phyloP scores from a whole-genome alignment of 2,797 vertebrate genomes.

The Danionella dracula region DNA sequence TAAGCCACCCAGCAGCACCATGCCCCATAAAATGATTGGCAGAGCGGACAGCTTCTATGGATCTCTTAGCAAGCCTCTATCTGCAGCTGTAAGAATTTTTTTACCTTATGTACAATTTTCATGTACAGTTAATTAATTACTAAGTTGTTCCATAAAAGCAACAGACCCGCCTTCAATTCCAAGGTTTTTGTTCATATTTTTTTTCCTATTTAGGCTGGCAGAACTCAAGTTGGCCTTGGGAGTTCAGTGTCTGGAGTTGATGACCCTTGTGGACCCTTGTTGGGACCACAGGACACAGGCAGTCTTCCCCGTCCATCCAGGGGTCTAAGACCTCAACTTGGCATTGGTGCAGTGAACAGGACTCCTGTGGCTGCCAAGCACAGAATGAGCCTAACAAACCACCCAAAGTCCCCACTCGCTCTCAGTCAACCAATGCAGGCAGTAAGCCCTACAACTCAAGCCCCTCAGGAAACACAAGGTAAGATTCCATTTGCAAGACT shows the following conservation, averaged over 20 bases:
- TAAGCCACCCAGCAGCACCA: constrained; percentile 76
- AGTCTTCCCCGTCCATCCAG: constrained; percentile 83
- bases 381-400: constrained; percentile 76
- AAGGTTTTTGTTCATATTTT: not conserved
- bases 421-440: constrained; percentile 75
- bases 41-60: constrained; percentile 76
- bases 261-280: constrained; percentile 55
- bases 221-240: constrained; percentile 51
- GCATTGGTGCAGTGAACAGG: constrained; percentile 78
- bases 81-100: constrained; percentile 56
- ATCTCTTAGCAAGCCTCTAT: constrained; percentile 63
- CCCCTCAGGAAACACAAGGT: constrained; percentile 61
- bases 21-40: constrained; percentile 72
- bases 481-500: not conserved
- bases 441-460: constrained; percentile 67
- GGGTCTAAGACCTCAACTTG: constrained; percentile 79
- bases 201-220: constrained; percentile 51
- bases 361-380: constrained; percentile 73
- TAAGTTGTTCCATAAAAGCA: no score
- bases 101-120: not conserved
- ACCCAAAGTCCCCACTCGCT: constrained; percentile 63
- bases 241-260: constrained; percentile 45
- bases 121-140: no score
- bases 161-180: no score
- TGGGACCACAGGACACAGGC: constrained; percentile 67